These are phyloP conservation scores for Simalia tracyae DNA, from an alignment of 2,797 vertebrate species.

Conservation along the genomic window DNA sequence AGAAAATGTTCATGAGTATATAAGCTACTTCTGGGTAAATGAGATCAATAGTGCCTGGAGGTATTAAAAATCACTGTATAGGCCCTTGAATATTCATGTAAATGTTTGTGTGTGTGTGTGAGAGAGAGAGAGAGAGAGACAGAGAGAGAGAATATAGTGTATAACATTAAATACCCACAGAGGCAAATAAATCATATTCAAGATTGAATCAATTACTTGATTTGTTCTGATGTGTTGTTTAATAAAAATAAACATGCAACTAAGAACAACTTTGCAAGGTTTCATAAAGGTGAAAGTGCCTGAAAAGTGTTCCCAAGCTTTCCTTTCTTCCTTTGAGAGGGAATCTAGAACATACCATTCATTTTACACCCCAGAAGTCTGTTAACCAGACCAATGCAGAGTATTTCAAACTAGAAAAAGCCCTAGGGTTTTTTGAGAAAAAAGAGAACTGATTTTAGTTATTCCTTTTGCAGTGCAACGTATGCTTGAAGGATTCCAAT, in stretches of 20 bases:
- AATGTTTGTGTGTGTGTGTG: background rate
- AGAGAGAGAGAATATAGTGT: constrained; percentile 27
- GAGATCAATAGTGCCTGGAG: constrained; percentile 60
- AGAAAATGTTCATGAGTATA: constrained; percentile 28
- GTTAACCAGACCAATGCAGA: constrained; percentile 24
- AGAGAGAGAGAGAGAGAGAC: fast-evolving
- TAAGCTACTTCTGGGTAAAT: constrained; percentile 61
- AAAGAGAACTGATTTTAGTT: constrained; percentile 36
- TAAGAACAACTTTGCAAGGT: background rate
- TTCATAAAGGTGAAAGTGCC: background rate
- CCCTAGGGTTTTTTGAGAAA: constrained; percentile 21
- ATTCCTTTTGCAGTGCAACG: constrained; percentile 46
- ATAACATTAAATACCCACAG: background rate
- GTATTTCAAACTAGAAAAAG: constrained; percentile 48
- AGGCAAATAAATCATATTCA: constrained; percentile 23
- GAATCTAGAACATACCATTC: background rate
- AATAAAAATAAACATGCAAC: background rate
- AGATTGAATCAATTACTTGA: fast-evolving
- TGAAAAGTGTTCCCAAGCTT: background rate
- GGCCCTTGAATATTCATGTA: constrained; percentile 70
- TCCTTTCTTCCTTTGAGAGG: background rate
- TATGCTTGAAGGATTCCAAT: constrained; percentile 46
- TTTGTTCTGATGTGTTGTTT: background rate
- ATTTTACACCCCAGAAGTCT: constrained; percentile 8
- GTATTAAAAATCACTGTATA: constrained; percentile 69